Conservation (phyloP, 2,113 vertebrate genomes). For the Danionella cerebrum region DNA sequence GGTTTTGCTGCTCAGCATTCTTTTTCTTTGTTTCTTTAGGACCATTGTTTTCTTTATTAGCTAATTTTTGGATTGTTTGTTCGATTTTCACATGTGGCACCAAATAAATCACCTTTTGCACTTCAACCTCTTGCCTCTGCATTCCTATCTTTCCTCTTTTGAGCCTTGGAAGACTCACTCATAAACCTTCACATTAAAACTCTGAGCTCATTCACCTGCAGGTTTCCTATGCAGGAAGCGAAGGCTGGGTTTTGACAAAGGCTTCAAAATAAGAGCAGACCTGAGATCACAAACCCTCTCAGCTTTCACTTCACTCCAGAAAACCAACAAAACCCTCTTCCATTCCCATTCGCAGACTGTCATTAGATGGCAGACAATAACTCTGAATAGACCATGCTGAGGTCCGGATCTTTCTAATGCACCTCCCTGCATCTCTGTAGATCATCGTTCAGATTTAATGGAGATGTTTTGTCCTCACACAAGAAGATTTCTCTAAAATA, state of each 20-base stretch:
- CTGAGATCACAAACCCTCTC: constrained; percentile 1
- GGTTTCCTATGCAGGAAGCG: neutral
- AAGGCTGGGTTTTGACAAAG: neutral
- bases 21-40: too few relatives aligned
- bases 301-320: neutral
- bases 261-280: neutral
- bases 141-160: too few relatives aligned
- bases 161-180: too few relatives aligned
- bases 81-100: too few relatives aligned
- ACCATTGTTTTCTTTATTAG: too few relatives aligned
- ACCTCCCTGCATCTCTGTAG: neutral
- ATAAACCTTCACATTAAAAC: neutral
- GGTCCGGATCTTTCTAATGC: constrained; percentile 6
- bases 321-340: constrained; percentile 9
- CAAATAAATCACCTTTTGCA: too few relatives aligned
- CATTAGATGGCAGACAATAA: constrained; percentile 5
- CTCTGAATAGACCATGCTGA: neutral
- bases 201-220: neutral
- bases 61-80: too few relatives aligned
- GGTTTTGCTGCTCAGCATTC: too few relatives aligned
- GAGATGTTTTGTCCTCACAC: neutral
- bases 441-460: neutral
- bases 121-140: too few relatives aligned
- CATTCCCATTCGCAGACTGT: constrained; percentile 4
- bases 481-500: neutral